phyloP scores from a whole-genome alignment of 92 coral and sea anemone genomes.

The Meandrina meandrites region DNA sequence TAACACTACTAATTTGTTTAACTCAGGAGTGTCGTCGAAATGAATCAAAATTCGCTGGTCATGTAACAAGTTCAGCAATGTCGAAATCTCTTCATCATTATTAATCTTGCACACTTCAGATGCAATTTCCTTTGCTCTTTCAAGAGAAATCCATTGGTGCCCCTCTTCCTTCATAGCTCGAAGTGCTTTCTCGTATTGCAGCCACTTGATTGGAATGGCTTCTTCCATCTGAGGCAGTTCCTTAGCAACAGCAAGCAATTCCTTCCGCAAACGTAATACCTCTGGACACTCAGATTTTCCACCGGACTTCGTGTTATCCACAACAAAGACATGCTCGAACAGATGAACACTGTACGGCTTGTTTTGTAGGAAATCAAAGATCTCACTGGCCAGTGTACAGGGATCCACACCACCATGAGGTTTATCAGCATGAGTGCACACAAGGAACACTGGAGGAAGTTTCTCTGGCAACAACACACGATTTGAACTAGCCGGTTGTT shows the following conservation, averaged over 20 bases:
- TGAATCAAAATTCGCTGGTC: slow-evolving; percentile 63
- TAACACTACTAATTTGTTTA: slow-evolving; percentile 44
- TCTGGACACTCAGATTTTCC: slow-evolving; percentile 33
- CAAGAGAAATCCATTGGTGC: slow-evolving; percentile 28
- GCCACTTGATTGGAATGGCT: slow-evolving; percentile 53
- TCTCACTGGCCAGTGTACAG: slow-evolving; percentile 33
- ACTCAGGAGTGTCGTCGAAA: slow-evolving; percentile 40
- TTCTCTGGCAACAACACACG: background rate
- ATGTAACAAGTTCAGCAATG: slow-evolving; percentile 57
- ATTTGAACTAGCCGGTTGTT: background rate
- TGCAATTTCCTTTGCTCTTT: slow-evolving; percentile 51
- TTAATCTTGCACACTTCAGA: slow-evolving; percentile 24
- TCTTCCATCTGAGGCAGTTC: slow-evolving; percentile 33
- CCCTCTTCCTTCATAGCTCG: slow-evolving; percentile 22
- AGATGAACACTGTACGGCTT: slow-evolving; percentile 30
- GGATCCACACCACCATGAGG: slow-evolving; percentile 42
- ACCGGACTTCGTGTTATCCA: slow-evolving; percentile 59
- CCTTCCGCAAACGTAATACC: slow-evolving; percentile 34
- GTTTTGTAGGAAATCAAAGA: slow-evolving; percentile 21
- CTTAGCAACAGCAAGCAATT: slow-evolving; percentile 25
- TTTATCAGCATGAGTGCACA: slow-evolving; percentile 66
- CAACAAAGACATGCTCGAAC: slow-evolving; percentile 42
- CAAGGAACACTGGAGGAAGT: slow-evolving; percentile 58
- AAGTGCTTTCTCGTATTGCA: slow-evolving; percentile 56
- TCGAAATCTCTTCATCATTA: slow-evolving; percentile 35